Evolutionary conservation across 2,113 vertebrate species (phyloP), one percentile per base, ranked within the genome.

Genomic region (Eleginops maclovinus): DNA sequence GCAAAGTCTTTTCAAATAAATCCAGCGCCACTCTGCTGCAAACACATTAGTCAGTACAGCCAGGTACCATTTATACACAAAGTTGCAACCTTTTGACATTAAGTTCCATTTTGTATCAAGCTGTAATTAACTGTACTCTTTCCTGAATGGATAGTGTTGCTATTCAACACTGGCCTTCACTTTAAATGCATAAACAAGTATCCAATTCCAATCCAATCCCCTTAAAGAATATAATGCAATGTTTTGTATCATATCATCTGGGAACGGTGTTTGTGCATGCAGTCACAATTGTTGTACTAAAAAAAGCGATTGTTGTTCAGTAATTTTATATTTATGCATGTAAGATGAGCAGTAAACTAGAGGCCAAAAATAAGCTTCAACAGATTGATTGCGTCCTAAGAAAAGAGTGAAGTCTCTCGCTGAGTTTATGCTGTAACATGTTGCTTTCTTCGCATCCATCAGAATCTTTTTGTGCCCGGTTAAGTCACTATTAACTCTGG

Each of bases 1-100:
- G 31, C 50, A 47, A 44, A 64, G 51, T 68, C 77, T 49, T 41
- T 55, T 76, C 53, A 63, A 69, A 79, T 79, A 46, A 81, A 72
- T 46, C 22, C 58, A 22, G 19, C 22, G 58, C 21, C 49, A 4
- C 64, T 77, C 31, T 73, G 51, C 50, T 24, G 56, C 22, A 28
- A 72, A 77, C 72, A 22, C 28, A 62, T 55, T 51, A 47, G 40
- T 63, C 66, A 21, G n/a, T 66, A 36, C 51, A 75, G 41, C 56
- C 69, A 75, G 60, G 66, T 72, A 31, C 40, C n/a, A 26, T 75
- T 66, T 68, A 17, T 21, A 17, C 68, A 11, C 24, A 44, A 11
- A 47, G 53, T 51, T 28, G 21, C 22, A 58, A 61, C 15, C 21
- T 9, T 15, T 15, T 62, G 21, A 73, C n/a, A 36, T 1, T 28